Base-by-base conservation (phyloP, 2,888 invertebrate genomes). In the Brenthis hecate region DNA sequence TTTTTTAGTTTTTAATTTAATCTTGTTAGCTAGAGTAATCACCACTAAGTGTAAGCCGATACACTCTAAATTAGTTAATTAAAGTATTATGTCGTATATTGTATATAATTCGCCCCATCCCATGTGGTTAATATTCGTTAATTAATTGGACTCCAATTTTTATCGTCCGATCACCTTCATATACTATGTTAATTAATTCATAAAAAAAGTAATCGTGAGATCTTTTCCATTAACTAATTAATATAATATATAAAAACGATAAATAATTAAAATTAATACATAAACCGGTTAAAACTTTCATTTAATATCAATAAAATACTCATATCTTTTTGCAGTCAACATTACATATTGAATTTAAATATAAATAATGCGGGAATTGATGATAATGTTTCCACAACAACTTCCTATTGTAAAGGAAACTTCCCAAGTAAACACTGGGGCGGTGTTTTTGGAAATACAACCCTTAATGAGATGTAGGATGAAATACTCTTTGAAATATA, bases 131-230 rank as follows among this genome's bases (percentile, higher is more conserved):
- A 19, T 23, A n/a, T 19, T 47, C 47, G n/a, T 28, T 60, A 60
- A 60, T 60, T 60, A 60, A 60, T 50, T 50, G 23, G 28, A 32
- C 28, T 50, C 4, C 47, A 60, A 60, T 60, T 60, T 36, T 50
- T 50, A 60, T 60, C 58, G 48, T 60, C 13, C 28, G 23, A 4
- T n/a, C 13, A 19, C 6, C 36, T 23, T 47, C 57, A 57, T 57
- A 57, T 57, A 23, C 23, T 47, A 28, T 23, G 13, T 53, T 53
- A 53, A 53, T 53, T 53, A 16, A 58, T 50, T 6, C 50, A 28
- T 13, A 28, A 60, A 58, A 58, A 48, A 56, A 50, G 6, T 50
- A n/a, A 50, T 50, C 60, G 50, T 60, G 60, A 60, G 28, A 60
- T 50, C 28, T 28, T 28, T n/a, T 23, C 36, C n/a, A n/a, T 28